Base-by-base conservation (phyloP, 2,113 vertebrate species). In the Cheirogaleus medius region DNA sequence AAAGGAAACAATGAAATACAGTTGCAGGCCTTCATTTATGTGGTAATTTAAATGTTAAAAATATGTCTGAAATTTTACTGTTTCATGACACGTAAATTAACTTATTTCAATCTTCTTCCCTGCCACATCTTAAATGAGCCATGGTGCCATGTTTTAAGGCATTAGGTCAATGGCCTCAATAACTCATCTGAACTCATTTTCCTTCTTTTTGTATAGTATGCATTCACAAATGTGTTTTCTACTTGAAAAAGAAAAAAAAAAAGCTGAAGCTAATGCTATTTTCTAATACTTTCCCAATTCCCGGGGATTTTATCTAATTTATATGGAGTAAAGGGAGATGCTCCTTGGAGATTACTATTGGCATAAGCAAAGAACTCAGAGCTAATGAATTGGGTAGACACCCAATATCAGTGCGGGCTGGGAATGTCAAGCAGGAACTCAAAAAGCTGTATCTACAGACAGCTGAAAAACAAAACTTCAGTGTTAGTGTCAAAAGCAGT, bases 371-470 rank as follows among this genome's bases (percentile, higher is more conserved):
- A 44, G 58, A 93, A n/a, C 15, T 73, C 32, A 84, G 73, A 60
- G 20, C 34, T 37, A 47, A 86, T 14, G 17, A 15, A 8, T 23
- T 1, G 12, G 1, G 12, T 8, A 21, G 9, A 8, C 27, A 92
- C 27, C 29, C 15, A 23, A 1, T 6, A 8, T 27, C 37, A 20
- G 20, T 0, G 9, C 3, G 3, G 27, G 13, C 52, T 49, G 37
- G 3, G 15, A 68, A 6, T 1, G 20, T 18, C 47, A 37, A 3
- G 0, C 0, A 9, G 14, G 1, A 60, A 58, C 66, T 52, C 17
- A 29, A 20, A 83, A 77, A 47, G 12, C 42, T 52, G 60, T 27
- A 1, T 52, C 29, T 52, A 18, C 9, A 37, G 1, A 56, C 12
- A 49, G 20, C 0, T 29, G 34, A 20, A 44, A 86, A 74, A 20